Evolutionary conservation across 1,140 invertebrate genomes (phyloP), one percentile per base, ranked within the genome.

Genomic region (Atta texana): DNA sequence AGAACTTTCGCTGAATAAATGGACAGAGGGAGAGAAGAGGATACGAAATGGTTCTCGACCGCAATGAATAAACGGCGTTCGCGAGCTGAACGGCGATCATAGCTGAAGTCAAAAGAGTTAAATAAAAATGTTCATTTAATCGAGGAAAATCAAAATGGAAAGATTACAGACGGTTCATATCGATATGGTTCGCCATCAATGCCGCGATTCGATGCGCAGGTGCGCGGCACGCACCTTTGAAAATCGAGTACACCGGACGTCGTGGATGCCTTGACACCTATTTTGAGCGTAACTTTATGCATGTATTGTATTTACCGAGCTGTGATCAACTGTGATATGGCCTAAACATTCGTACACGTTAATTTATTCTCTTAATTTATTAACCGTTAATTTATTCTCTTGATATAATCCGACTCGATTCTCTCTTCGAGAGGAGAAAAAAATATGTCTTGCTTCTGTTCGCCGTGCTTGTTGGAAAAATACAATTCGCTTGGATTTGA

Each of bases 211-310:
- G 64, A 7, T 39, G 64, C 31, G 31, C 31, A 6, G 12, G 1
- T 49, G 39, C 3, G n/a, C 53, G 18, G 53, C 7, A 7, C 18
- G 55, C 66, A 69, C 12, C 12, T 69, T 69, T 44, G n/a, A 69
- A 69, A 44, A 69, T 24, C 66, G 39, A 69, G 66, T 44, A 39
- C 64, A 44, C n/a, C 12, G 39, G 39, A 49, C 12, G 2, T 69
- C 66, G 39, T 5, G 10, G 16, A 8, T 24, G 12, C 39, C 39
- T 69, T 69, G 66, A 69, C 66, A 68, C n/a, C n/a, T 69, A 44
- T 69, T 69, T 69, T 5, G 39, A 69, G 31, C 14, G 39, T 18
- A 21, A 49, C 66, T 69, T 69, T 8, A 69, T 10, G n/a, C 66
- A 0, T n/a, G 1, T 34, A 34, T 68, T 21, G 66, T n/a, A 16